phyloP scores from a whole-genome alignment of 2,888 invertebrate species.

The Drosophila acutilabella region DNA sequence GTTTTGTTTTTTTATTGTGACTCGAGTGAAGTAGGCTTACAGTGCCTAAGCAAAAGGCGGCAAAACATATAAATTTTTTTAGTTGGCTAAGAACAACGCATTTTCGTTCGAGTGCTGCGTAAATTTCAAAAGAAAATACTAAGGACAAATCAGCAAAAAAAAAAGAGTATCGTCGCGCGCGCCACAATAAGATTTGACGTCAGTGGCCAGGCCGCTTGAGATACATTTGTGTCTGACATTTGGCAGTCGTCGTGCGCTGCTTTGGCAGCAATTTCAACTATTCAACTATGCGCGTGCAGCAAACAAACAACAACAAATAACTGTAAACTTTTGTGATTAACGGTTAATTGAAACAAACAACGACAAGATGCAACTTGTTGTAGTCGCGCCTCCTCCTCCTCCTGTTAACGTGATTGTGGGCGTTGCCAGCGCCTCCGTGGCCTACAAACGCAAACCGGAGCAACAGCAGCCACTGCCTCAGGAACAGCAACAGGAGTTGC shows the following conservation, averaged over 20 bases:
- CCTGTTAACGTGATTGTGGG: conserved; percentile 6
- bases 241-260: conserved; percentile 16
- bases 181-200: conserved; percentile 51
- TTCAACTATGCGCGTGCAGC: conserved; percentile 45
- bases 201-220: conserved; percentile 29
- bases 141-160: neutral
- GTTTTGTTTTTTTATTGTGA: conserved; percentile 7
- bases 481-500: conserved; percentile 22
- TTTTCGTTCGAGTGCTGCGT: conserved; percentile 57
- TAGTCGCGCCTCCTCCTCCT: neutral
- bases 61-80: neutral
- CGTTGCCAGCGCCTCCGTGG: conserved; percentile 11
- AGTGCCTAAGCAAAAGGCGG: conserved; percentile 17
- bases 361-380: conserved; percentile 38
- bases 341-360: neutral
- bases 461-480: conserved; percentile 34
- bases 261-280: conserved; percentile 12
- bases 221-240: conserved; percentile 24
- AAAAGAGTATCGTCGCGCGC: conserved; percentile 26
- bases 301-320: conserved; percentile 6
- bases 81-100: conserved; percentile 22
- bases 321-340: neutral
- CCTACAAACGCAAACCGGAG: conserved; percentile 59
- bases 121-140: conserved; percentile 32
- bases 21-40: neutral